These are phyloP conservation scores for Erebia ligea DNA, from an alignment of 2,888 invertebrate species.

Conservation along the genomic window DNA sequence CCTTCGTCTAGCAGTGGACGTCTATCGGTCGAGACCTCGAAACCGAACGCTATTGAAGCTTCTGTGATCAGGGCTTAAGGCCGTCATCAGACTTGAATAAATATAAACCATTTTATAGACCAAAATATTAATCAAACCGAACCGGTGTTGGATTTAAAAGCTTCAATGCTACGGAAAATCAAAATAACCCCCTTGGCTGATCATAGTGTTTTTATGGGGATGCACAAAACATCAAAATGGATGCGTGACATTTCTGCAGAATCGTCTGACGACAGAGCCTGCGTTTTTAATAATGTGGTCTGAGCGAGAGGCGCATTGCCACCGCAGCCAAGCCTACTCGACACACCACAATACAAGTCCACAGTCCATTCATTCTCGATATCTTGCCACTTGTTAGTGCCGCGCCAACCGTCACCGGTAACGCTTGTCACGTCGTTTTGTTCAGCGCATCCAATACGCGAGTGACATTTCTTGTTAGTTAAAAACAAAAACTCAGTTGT, in stretches of 20 bases:
- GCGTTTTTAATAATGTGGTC: neutral
- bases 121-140: neutral
- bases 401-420: conserved; percentile 67
- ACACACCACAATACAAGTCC: conserved; percentile 4
- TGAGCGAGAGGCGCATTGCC: conserved; percentile 65
- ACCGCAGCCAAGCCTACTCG: conserved; percentile 47
- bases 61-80: no score
- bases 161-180: neutral
- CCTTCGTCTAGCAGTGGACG: no score
- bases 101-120: neutral
- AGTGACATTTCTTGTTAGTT: conserved; percentile 51
- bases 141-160: neutral
- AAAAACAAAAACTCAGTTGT: conserved; percentile 52
- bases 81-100: no score
- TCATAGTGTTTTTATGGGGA: neutral
- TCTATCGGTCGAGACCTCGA: no score
- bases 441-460: conserved; percentile 52
- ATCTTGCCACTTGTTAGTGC: conserved; percentile 59
- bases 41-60: no score
- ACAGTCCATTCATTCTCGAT: conserved; percentile 62
- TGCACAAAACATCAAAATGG: neutral
- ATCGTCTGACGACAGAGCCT: neutral
- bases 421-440: conserved; percentile 55
- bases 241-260: neutral
- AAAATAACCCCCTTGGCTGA: neutral